Evolutionary conservation across 2,113 vertebrate species (phyloP), one percentile per base, ranked within the genome.

Genomic region (Porphyrio hochstetteri): DNA sequence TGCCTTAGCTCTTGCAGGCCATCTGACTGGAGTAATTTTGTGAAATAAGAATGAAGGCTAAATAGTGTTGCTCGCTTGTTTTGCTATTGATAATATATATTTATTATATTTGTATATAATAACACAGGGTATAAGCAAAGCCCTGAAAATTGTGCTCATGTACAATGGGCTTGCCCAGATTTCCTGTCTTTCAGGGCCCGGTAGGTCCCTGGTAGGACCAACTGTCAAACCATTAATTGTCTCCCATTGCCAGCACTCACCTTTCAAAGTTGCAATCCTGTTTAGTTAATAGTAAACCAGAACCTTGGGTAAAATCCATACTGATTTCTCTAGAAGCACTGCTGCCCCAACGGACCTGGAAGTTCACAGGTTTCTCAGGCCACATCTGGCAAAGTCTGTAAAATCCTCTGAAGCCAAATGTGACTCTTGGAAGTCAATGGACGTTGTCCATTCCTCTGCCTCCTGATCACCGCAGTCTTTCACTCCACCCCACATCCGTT

Each of bases 51-150:
- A 64, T 33, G 33, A 91, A 67, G 55, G 46, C 10, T 75, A 57
- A 86, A 65, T 29, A 14, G 44, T 68, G 16, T 57, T 2, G 1
- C 21, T 68, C 0, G 0, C 11, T 79, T 70, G n/a, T 56, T 88
- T 72, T 31, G 5, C 63, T 72, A 50, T 21, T 63, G 36, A 40
- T 89, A 25, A 20, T 11, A 42, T 42, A 42, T 42, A 42, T 42
- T 42, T 42, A 42, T 42, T 42, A 42, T 42, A 42, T 42, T 42
- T 42, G 40, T 6, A 10, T 40, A 40, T 25, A 83, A n/a, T 35
- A 52, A 46, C 4, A 10, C 68, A 63, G 21, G 6, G 2, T 28
- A 20, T 74, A 16, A 59, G 60, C 31, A 81, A 74, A 77, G 15
- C 55, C 31, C 13, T 80, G 63, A 57, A 28, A 88, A 53, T 2